These are phyloP conservation scores for Diachasma alloeum DNA, from an alignment of 1,140 invertebrate species.

Conservation along the genomic window DNA sequence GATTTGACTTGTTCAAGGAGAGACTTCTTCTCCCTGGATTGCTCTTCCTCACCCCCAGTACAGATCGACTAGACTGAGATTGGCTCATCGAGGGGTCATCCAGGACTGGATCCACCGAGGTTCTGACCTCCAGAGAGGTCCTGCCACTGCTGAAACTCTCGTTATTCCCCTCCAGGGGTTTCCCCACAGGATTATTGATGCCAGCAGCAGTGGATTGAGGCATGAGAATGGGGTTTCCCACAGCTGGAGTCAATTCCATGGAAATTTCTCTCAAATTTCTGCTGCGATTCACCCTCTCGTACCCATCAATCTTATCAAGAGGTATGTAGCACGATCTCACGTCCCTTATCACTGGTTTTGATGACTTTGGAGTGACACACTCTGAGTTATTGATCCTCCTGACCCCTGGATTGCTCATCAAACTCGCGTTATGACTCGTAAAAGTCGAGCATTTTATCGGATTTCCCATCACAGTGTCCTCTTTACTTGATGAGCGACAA, in stretches of 20 bases:
- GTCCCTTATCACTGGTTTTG: not conserved
- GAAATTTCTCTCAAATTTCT: constrained; percentile 17
- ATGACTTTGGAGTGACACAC: not conserved
- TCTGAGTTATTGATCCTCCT: not conserved
- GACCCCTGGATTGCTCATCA: not conserved
- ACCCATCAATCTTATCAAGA: constrained; percentile 14
- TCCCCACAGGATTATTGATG: not conserved
- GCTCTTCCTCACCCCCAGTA: not conserved
- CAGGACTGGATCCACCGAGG: not conserved
- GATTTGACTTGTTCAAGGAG: not conserved
- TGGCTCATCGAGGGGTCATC: not conserved
- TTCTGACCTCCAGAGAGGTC: not conserved
- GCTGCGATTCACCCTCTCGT: not conserved
- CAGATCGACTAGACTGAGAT: not conserved
- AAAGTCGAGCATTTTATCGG: not conserved
- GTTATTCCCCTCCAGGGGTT: not conserved
- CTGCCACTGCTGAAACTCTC: not conserved
- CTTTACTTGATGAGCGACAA: not conserved
- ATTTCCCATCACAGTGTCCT: not conserved
- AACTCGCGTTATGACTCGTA: not conserved
- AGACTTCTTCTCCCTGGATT: not conserved
- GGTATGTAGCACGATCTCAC: not conserved
- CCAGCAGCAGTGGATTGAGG: not conserved
- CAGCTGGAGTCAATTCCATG: constrained; percentile 36
- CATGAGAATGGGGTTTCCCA: constrained; percentile 22